phyloP scores from a whole-genome alignment of 2,888 invertebrate genomes.

The Plebejus anna region DNA sequence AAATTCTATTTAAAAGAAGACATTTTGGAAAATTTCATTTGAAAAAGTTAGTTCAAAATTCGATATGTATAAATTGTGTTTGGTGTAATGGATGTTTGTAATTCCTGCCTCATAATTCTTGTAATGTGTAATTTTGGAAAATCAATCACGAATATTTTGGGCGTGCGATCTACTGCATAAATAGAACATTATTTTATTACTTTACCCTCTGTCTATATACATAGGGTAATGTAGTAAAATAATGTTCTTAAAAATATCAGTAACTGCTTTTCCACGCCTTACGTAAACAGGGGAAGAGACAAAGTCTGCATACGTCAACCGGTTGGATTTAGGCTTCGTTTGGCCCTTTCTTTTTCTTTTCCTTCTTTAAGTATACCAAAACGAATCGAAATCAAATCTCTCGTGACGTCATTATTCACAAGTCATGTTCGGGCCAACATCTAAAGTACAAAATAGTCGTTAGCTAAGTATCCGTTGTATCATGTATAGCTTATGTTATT shows the following conservation, averaged over 20 bases:
- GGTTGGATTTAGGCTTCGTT: too few relatives aligned
- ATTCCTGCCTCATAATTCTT: not conserved
- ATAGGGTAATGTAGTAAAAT: too few relatives aligned
- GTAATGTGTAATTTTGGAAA: not conserved
- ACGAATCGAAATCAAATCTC: too few relatives aligned
- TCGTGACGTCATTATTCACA: not conserved
- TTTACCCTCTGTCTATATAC: too few relatives aligned
- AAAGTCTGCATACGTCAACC: too few relatives aligned
- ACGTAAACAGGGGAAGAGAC: too few relatives aligned
- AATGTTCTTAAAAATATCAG: too few relatives aligned
- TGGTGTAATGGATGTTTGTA: not conserved
- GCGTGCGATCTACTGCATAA: not conserved
- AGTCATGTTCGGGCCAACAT: slow-evolving; percentile 19
- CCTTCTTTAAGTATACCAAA: too few relatives aligned
- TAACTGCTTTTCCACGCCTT: too few relatives aligned
- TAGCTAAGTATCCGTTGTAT: slow-evolving; percentile 20
- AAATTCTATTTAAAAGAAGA: not conserved
- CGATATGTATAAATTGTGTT: not conserved
- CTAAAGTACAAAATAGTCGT: slow-evolving; percentile 27
- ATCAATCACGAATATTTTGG: not conserved
- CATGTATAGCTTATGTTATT: slow-evolving; percentile 16
- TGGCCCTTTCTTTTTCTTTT: too few relatives aligned
- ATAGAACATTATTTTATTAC: too few relatives aligned
- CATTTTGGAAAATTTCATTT: not conserved
- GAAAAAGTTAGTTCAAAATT: not conserved